Evolutionary conservation across 2,113 vertebrate species (phyloP), one percentile per base, ranked within the genome.

Genomic region (Monopterus albus): DNA sequence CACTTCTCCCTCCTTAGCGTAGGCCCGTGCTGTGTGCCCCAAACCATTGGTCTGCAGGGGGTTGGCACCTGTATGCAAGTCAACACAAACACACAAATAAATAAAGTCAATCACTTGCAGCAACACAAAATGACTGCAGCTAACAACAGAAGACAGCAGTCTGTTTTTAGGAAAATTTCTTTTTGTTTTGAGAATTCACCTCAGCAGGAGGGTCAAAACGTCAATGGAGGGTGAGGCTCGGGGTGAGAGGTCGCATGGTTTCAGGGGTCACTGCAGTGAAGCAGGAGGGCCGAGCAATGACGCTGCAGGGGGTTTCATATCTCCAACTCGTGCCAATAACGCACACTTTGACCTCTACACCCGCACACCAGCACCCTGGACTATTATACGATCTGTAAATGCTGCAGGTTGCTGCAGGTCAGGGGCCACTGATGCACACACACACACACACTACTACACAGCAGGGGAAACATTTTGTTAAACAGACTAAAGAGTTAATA

Each of bases 1-100:
- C 60, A 97, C 88, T 46, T 97, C 96, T 28, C 97, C 97, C 35
- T 98, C 96, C 1, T 95, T 95, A 55, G 96, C 95, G 0, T 99
- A 99, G 75, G 95, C 94, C 83, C 93, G 83, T 0, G 97, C 89
- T 0, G 93, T 95, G 81, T 99, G 96, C 62, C 96, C 97, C 94
- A 97, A 93, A 23, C 93, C 93, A 1, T 98, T 99, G 86, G 92
- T 91, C 93, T 95, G 96, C 74, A 95, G 81, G 60, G 97, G 97
- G 89, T 88, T 95, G 79, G 96, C 97, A 94, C 96, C 97, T 99
- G 93, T 62, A 86, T 51, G 60, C 28, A 59, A 67, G 20, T 10
- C 3, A 35, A 72, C 4, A 57, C 29, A 77, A 20, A 71, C 29
- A 60, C 20, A 71, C 8, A 17, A 6, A 45, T 13, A 5, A 31